Evolutionary conservation across 2,797 vertebrate species (phyloP).

Genomic region (Etheostoma nigrum): DNA sequence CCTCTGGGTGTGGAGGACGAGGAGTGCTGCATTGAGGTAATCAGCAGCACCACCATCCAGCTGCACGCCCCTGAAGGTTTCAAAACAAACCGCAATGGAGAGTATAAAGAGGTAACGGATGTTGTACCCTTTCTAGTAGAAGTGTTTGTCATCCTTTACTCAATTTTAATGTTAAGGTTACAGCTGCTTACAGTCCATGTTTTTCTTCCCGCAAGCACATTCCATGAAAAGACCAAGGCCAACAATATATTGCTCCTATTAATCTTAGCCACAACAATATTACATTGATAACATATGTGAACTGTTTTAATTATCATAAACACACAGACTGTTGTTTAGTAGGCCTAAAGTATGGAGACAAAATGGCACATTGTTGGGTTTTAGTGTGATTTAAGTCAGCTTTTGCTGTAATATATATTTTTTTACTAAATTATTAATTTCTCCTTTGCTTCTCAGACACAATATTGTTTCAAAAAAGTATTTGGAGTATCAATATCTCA

Average conservation of each 20-base stretch:
- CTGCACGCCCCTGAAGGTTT: slow-evolving; percentile 93
- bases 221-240: background rate
- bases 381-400: background rate
- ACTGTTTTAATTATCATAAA: no score
- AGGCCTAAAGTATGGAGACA: no score
- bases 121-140: background rate
- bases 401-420: background rate
- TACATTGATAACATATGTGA: no score
- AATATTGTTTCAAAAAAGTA: slow-evolving; percentile 96
- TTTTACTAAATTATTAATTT: background rate
- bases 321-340: background rate
- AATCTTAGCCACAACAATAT: background rate
- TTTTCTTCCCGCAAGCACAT: background rate
- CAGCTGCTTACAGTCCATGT: background rate
- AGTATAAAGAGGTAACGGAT: slow-evolving; percentile 92
- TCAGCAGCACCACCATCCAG: slow-evolving; percentile 91
- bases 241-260: background rate
- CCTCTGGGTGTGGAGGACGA: slow-evolving; percentile 86
- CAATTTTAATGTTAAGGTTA: background rate
- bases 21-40: slow-evolving; percentile 94
- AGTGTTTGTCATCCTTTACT: background rate
- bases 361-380: background rate
- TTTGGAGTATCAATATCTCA: slow-evolving; percentile 90
- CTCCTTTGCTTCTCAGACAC: slow-evolving; percentile 84
- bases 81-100: slow-evolving; percentile 91